Evolutionary conservation across 2,888 invertebrate genomes (phyloP), one percentile per base, ranked within the genome.

Genomic region (Mimas tiliae): DNA sequence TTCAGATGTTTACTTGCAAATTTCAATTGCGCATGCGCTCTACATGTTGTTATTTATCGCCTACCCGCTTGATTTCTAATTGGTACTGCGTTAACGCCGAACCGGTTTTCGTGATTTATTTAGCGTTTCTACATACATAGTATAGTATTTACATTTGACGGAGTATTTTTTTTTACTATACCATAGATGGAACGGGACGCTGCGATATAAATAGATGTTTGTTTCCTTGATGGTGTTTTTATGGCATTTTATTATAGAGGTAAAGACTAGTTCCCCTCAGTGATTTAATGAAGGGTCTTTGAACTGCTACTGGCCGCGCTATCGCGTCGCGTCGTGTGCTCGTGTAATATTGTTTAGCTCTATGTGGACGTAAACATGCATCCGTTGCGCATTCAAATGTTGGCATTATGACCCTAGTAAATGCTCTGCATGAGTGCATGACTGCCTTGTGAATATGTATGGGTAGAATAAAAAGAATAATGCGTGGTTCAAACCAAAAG

Each of bases 251-350:
- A 66, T 72, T 66, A 51, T 78, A 78, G 75, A 79, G 78, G 75
- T 76, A 71, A 72, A 74, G 68, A 75, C 72, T 73, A 74, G 77
- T 74, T 79, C 76, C 75, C 77, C 75, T 78, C 77, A 72, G 66
- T 77, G 79, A 82, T 83, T 80, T 80, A 83, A 81, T 81, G 75
- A 83, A 81, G 81, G 85, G 84, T 86, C 85, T 84, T 83, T 87
- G 86, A 86, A 86, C 86, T 76, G 78, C 72, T 71, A 69, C 69
- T 70, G 66, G 70, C 71, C 71, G 68, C 67, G 69, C 70, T 68
- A n/a, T n/a, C n/a, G 67, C 75, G 72, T 73, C 81, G 81, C 75
- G 77, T 80, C 81, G 82, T 79, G 70, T 45, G 21, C 64, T 58
- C 66, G 50, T 63, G 63, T 34, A 55, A 38, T 19, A 42, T 42